These are phyloP conservation scores for Pyralis farinalis DNA, from an alignment of 2,888 invertebrate species.

Conservation along the genomic window DNA sequence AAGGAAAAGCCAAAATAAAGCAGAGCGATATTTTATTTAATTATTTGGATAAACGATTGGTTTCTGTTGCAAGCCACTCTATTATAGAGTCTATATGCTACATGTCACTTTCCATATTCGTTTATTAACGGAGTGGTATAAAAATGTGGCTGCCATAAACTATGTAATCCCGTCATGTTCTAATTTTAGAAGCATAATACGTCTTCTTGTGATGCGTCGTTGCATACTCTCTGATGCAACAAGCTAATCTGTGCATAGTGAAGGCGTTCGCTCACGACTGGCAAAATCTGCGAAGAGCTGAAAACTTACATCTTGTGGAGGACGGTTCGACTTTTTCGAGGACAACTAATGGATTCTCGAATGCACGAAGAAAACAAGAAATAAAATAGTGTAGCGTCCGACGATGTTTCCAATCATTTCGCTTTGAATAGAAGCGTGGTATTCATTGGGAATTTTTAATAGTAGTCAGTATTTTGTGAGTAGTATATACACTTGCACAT, in stretches of 20 bases:
- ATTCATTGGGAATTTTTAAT: slow-evolving; percentile 44
- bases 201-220: too few relatives aligned
- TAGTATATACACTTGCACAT: too few relatives aligned
- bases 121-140: too few relatives aligned
- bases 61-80: too few relatives aligned
- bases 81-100: too few relatives aligned
- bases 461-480: not conserved
- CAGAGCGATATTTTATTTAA: too few relatives aligned
- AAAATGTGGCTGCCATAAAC: too few relatives aligned
- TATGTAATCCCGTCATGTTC: too few relatives aligned
- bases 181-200: too few relatives aligned
- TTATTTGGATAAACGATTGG: too few relatives aligned
- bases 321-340: slow-evolving; percentile 30
- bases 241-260: slow-evolving; percentile 23
- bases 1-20: too few relatives aligned
- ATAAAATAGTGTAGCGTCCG: slow-evolving; percentile 25
- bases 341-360: slow-evolving; percentile 52
- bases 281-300: slow-evolving; percentile 41
- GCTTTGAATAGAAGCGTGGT: slow-evolving; percentile 30
- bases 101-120: too few relatives aligned
- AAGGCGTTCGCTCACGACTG: slow-evolving; percentile 16
- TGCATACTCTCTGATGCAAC: not conserved
- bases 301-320: slow-evolving; percentile 39
- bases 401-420: slow-evolving; percentile 41
- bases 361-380: slow-evolving; percentile 32